Evolutionary conservation across 2,797 vertebrate genomes (phyloP).

Genomic region (Sparus aurata): DNA sequence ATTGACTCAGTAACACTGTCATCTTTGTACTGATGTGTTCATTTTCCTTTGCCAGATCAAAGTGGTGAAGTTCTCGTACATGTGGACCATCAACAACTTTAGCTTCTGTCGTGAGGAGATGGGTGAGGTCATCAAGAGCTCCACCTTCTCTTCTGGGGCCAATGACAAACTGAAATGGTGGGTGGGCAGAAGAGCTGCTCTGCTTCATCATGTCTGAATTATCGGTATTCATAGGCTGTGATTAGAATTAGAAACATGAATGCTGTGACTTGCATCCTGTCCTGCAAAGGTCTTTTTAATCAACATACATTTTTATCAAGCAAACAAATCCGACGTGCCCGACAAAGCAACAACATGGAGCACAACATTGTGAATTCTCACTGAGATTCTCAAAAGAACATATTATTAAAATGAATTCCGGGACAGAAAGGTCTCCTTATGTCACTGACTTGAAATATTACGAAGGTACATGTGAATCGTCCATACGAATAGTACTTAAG

Average conservation of each 20-base stretch:
- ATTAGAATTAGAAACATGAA: no score
- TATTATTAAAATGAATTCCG: no score
- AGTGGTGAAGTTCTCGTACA: slow-evolving; percentile 99
- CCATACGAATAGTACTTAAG: no score
- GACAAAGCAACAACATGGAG: background rate
- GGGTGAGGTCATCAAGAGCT: slow-evolving; percentile 99
- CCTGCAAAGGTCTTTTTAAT: background rate
- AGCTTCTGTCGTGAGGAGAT: slow-evolving; percentile 99
- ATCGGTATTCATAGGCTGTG: background rate
- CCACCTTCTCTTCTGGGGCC: slow-evolving; percentile 97
- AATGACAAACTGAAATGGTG: slow-evolving; percentile 99
- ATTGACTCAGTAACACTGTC: background rate
- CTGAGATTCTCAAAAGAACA: background rate
- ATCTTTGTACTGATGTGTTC: background rate
- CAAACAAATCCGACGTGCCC: background rate
- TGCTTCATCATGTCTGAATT: background rate
- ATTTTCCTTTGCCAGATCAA: slow-evolving; percentile 89
- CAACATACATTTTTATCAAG: background rate
- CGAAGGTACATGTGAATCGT: no score
- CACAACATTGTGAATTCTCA: background rate
- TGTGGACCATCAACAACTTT: slow-evolving; percentile 99
- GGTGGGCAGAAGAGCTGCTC: slow-evolving; percentile 22
- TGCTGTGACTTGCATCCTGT: background rate
- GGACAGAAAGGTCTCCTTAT: background rate
- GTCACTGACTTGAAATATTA: no score